Conservation (phyloP, 2,797 vertebrate genomes). For the Coranthus polyacanthus region DNA sequence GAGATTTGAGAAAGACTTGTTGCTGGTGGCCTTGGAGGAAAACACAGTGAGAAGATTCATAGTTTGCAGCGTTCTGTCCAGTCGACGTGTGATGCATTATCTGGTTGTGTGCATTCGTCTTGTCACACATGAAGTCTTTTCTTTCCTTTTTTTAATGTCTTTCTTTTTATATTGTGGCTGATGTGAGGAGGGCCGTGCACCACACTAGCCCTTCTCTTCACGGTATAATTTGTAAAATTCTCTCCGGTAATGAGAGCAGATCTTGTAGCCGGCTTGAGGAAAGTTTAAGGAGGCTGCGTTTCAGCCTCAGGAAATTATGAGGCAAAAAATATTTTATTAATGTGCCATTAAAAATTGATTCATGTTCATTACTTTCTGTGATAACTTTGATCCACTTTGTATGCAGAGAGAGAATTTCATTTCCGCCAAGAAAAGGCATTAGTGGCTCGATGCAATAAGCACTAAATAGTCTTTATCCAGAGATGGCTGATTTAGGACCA, state of each 20-base stretch:
- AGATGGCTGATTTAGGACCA: conserved; percentile 39
- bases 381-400: conserved; percentile 72
- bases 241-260: conserved; percentile 55
- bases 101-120: no score
- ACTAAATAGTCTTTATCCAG: conserved; percentile 42
- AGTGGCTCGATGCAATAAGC: conserved; percentile 38
- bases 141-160: no score
- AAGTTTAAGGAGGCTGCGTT: conserved; percentile 42
- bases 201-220: background rate
- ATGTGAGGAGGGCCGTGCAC: background rate
- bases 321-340: conserved; percentile 79
- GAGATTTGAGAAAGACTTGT: no score
- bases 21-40: no score
- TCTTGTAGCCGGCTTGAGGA: conserved; percentile 41
- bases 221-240: conserved; percentile 37
- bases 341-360: conserved; percentile 80
- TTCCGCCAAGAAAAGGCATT: conserved; percentile 58
- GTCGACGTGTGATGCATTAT: no score
- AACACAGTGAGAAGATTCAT: no score
- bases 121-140: no score
- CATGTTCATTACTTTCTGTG: conserved; percentile 73
- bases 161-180: background rate
- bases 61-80: no score
- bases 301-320: conserved; percentile 68
- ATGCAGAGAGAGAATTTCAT: conserved; percentile 58